Evolutionary conservation across 1,140 invertebrate species (phyloP).

Genomic region (Copidosoma floridanum): DNA sequence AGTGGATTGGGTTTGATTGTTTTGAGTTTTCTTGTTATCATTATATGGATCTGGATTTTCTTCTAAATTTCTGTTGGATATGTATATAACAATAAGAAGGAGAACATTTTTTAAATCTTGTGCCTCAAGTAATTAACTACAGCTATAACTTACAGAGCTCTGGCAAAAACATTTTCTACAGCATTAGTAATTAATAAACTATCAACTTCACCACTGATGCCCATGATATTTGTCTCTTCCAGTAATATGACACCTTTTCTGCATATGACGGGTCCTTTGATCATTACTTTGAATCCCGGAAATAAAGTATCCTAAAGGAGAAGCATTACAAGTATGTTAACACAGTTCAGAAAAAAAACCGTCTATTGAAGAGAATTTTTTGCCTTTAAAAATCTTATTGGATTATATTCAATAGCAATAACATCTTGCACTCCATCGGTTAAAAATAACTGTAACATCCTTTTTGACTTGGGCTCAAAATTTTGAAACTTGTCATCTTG

Average conservation of each 20-base stretch:
- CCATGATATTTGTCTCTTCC: slow-evolving; percentile 61
- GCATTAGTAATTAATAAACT: slow-evolving; percentile 61
- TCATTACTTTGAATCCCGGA: slow-evolving; percentile 54
- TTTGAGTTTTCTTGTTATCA: slow-evolving; percentile 28
- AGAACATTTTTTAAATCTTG: no score
- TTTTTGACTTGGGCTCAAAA: slow-evolving; percentile 50
- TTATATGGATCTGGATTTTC: slow-evolving; percentile 56
- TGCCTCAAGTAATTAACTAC: neutral
- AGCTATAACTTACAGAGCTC: slow-evolving; percentile 55
- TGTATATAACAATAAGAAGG: no score
- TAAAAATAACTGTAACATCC: slow-evolving; percentile 71
- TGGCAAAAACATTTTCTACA: slow-evolving; percentile 62
- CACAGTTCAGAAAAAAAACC: neutral
- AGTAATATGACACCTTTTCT: slow-evolving; percentile 70
- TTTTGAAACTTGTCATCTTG: slow-evolving; percentile 46
- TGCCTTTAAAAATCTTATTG: slow-evolving; percentile 62
- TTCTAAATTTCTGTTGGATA: slow-evolving; percentile 47
- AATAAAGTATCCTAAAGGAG: slow-evolving; percentile 41
- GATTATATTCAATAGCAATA: slow-evolving; percentile 71
- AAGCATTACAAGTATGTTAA: slow-evolving; percentile 14
- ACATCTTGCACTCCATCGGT: slow-evolving; percentile 75
- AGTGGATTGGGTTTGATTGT: neutral
- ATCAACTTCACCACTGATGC: slow-evolving; percentile 77
- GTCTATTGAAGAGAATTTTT: slow-evolving; percentile 48
- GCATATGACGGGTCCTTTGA: slow-evolving; percentile 68